Base-by-base conservation (phyloP, 2,113 vertebrate genomes). In the Speoplatyrhinus poulsoni region DNA sequence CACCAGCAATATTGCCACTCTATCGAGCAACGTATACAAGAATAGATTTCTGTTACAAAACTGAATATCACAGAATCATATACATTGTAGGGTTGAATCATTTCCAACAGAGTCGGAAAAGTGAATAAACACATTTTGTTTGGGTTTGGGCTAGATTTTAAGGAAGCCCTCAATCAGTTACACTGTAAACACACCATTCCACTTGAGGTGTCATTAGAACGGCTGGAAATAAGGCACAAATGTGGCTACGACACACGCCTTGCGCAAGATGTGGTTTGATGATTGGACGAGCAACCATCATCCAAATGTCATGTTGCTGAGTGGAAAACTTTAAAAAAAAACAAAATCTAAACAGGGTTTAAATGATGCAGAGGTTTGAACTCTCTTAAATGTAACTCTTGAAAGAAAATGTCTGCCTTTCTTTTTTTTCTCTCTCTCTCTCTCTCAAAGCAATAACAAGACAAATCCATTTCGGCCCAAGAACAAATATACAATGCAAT, bases 161-260 rank as follows among this genome's bases (percentile, higher is more conserved):
- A 83, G 83, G 88, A 86, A 85, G 86, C 86, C 86, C 88, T 87
- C 85, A 90, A 90, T 90, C 88, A 86, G 86, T 83, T 66, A 79
- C 75, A 72, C 78, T 82, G 72, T 90, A 92, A 91, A 91, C 90
- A 89, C 73, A 62, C 82, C 84, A 82, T 87, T 85, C 72, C 84
- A 85, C 69, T 73, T 6, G 73, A 89, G 84, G 87, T 89, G 80
- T 80, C 83, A 85, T 88, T 84, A 89, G 79, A 77, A 87, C 12
- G 82, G 71, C 79, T 86, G 82, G 79, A 81, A 87, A 77, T 76
- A 79, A 76, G 79, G 72, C 81, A 54, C 65, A 82, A 78, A 63
- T 67, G 71, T 62, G 69, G 81, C 82, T 78, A 72, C 77, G 69
- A 72, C 50, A 49, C 72, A 72, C 62, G 7, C 71, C 82, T 90